Base-by-base conservation (phyloP, 2,888 invertebrate genomes). In the Colletes collaris region DNA sequence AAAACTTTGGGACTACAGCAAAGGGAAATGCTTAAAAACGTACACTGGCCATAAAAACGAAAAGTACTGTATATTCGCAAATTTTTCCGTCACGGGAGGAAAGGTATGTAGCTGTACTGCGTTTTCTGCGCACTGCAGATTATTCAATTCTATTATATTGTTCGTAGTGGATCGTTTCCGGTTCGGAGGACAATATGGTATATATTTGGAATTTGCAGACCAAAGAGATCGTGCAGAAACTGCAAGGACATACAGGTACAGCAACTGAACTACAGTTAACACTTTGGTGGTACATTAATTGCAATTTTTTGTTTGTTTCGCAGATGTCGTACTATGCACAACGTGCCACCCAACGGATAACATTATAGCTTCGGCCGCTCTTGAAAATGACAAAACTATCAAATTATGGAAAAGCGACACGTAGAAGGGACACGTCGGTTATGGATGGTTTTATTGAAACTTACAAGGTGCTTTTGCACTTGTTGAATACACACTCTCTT, bases 121-220 rank as follows among this genome's bases (percentile, higher is more conserved):
- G 4, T 19, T 19, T 16, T 58, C 44, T 16, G 13, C n/a, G n/a
- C n/a, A n/a, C 37, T n/a, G 10, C 55, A 11, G 7, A 27, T 44
- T 27, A n/a, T 49, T 8, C 7, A 49, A 16, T 27, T 56, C 73
- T 63, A 16, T 62, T 65, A 79, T 76, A 77, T 70, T 80, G 76
- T 88, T 93, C 94, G 19, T 93, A 98, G 97, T 99, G 99, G 99
- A 99, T 99, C 92, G 99, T 99, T 62, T 99, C 99, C 55, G 99
- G 99, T n/a, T 99, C 99, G 4, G 99, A 99, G 94, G 99, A 99
- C 93, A 98, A 99, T 93, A 95, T 98, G 95, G 98, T 99, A 0
- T 99, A 99, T 93, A 99, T 99, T 90, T 99, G 99, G 99, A 99
- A 99, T 94, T 95, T 99, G 84, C 99, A 99, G 93, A 99, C 99